Evolutionary conservation across 2,888 invertebrate genomes (phyloP).

Genomic region (Panzeria rudis): DNA sequence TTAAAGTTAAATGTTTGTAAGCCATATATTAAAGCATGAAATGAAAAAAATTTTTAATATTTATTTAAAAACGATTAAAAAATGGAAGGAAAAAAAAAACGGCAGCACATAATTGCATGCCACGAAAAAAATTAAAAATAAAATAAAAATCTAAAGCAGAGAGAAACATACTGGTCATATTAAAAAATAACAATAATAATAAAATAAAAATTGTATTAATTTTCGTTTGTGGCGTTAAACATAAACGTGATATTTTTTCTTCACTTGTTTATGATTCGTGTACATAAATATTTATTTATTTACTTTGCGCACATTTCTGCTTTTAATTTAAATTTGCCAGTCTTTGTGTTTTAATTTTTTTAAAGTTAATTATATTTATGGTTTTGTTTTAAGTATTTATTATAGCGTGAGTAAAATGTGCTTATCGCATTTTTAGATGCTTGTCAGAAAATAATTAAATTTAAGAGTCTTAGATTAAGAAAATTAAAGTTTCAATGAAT

Average conservation of each 20-base stretch:
- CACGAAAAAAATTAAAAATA: slow-evolving; percentile 18
- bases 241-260: slow-evolving; percentile 40
- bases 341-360: slow-evolving; percentile 22
- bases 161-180: slow-evolving; percentile 18
- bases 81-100: slow-evolving; percentile 2
- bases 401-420: slow-evolving; percentile 60
- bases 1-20: slow-evolving; percentile 45
- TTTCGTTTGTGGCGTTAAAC: slow-evolving; percentile 54
- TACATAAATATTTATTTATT: slow-evolving; percentile 48
- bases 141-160: slow-evolving; percentile 6
- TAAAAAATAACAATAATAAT: slow-evolving; percentile 20
- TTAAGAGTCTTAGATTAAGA: slow-evolving; percentile 15
- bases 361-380: slow-evolving; percentile 35
- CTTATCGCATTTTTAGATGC: slow-evolving; percentile 41
- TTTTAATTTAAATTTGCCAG: slow-evolving; percentile 50
- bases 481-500: slow-evolving; percentile 38
- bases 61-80: slow-evolving; percentile 61
- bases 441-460: slow-evolving; percentile 47
- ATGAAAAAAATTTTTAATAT: slow-evolving; percentile 48
- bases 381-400: slow-evolving; percentile 3
- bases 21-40: slow-evolving; percentile 62
- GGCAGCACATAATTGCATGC: slow-evolving; percentile 53
- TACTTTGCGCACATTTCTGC: slow-evolving; percentile 38
- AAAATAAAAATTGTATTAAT: slow-evolving; percentile 44
- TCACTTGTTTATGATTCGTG: slow-evolving; percentile 28